Conservation (phyloP, 2,797 vertebrate species). For the Molossus alvarezi region DNA sequence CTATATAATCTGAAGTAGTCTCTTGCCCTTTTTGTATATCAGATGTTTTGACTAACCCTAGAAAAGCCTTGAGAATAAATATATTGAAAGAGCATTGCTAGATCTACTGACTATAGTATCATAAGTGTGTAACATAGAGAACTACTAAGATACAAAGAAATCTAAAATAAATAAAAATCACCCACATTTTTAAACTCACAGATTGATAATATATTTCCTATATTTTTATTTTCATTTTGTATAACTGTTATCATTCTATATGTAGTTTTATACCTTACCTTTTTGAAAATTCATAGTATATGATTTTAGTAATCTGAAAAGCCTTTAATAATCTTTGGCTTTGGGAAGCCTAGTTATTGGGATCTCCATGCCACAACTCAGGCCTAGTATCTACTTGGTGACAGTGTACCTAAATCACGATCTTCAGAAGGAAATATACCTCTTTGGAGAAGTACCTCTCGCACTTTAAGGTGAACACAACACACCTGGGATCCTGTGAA, state of each 20-base stretch:
- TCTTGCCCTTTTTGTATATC: background rate
- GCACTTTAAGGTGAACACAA: background rate
- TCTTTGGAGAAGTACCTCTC: background rate
- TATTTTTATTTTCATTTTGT: conserved; percentile 46
- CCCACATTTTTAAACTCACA: conserved; percentile 25
- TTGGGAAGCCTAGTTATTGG: background rate
- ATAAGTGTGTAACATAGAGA: background rate
- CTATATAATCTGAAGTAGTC: background rate
- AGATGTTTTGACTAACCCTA: background rate
- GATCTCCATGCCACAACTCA: background rate
- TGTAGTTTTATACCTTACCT: background rate
- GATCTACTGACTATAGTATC: background rate
- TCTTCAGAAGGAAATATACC: background rate
- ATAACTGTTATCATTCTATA: background rate
- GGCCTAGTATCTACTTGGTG: background rate
- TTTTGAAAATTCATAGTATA: background rate
- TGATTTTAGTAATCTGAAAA: background rate
- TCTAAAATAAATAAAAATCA: background rate
- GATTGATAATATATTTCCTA: background rate
- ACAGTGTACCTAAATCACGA: background rate
- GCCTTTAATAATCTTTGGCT: background rate
- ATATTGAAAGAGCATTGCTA: background rate
- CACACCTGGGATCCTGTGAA: background rate
- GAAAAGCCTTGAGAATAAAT: conserved; percentile 23
- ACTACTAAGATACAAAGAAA: background rate